Evolutionary conservation across 2,888 invertebrate species (phyloP).

Genomic region (Hypercompe scribonia): DNA sequence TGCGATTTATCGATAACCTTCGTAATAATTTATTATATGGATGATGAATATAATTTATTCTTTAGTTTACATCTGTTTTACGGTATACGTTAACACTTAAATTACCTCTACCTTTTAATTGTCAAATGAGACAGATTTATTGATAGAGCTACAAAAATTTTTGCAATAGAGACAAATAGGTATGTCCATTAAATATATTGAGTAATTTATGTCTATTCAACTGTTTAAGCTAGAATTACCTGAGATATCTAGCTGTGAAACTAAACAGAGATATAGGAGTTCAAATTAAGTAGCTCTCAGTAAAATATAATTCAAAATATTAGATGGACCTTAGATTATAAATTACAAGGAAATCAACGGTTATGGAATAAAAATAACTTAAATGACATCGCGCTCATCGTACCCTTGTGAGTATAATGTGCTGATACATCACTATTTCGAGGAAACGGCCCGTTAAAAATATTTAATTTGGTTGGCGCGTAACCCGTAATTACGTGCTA

Average conservation of each 20-base stretch:
- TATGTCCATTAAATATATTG: constrained; percentile 39
- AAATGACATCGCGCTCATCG: constrained; percentile 2
- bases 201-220: constrained; percentile 46
- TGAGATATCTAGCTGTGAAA: constrained; percentile 30
- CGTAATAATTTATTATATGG: constrained; percentile 46
- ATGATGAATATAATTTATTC: constrained; percentile 27
- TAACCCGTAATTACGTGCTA: constrained; percentile 75
- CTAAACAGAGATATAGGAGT: constrained; percentile 19
- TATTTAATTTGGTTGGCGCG: constrained; percentile 77
- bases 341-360: constrained; percentile 7
- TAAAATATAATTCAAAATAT: constrained; percentile 14
- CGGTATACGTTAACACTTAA: constrained; percentile 26
- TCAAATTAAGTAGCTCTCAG: constrained; percentile 17
- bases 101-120: constrained; percentile 38
- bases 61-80: constrained; percentile 22
- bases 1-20: constrained; percentile 53
- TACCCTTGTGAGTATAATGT: constrained; percentile 34
- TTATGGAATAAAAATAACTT: constrained; percentile 6
- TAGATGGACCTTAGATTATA: neutral
- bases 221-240: constrained; percentile 35
- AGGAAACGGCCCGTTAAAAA: constrained; percentile 75
- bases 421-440: constrained; percentile 67
- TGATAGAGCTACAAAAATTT: constrained; percentile 33
- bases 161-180: constrained; percentile 40
- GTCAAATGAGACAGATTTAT: constrained; percentile 45